A percentile compares a stretch with the other conserved stretches of the same genome.
Conservation (phyloP, 2,888 invertebrate species). For the Pocota personata region DNA sequence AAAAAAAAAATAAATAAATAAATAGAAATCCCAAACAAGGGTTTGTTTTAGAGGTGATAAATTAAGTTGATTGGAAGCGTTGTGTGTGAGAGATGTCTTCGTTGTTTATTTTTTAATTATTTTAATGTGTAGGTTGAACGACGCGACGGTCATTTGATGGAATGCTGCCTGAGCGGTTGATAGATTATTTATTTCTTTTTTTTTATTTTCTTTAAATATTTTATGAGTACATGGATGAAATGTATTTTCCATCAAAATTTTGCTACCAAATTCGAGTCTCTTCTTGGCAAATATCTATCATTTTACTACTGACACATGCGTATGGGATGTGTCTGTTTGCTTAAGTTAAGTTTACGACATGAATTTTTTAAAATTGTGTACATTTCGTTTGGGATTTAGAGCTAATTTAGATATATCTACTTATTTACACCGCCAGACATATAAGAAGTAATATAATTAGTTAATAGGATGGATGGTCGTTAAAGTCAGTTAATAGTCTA, state of each 20-base stretch:
- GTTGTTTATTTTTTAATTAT: slow-evolving; percentile 36
- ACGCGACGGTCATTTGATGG: slow-evolving; percentile 37
- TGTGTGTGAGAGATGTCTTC: slow-evolving; percentile 36
- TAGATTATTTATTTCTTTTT: background rate
- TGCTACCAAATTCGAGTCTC: slow-evolving; percentile 20
- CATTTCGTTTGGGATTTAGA: slow-evolving; percentile 9
- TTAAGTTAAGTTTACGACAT: slow-evolving; percentile 21
- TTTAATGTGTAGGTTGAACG: slow-evolving; percentile 47
- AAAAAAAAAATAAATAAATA: background rate
- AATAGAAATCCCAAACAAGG: slow-evolving; percentile 41
- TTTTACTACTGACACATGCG: slow-evolving; percentile 6
- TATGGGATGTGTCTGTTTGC: background rate
- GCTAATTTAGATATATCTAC: slow-evolving; percentile 10
- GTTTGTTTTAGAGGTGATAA: slow-evolving; percentile 50
- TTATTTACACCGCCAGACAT: slow-evolving; percentile 3
- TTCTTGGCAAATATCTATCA: background rate
- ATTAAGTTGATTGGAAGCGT: slow-evolving; percentile 63
- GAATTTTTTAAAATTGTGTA: slow-evolving; percentile 11
- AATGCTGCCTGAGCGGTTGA: slow-evolving; percentile 35
- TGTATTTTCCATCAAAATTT: slow-evolving; percentile 13
- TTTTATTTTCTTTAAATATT: slow-evolving; percentile 19
- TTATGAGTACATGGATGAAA: slow-evolving; percentile 10
- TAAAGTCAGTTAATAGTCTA: slow-evolving; percentile 44
- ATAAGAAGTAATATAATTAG: slow-evolving; percentile 27
- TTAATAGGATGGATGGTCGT: slow-evolving; percentile 41